These are phyloP conservation scores for Laothoe populi DNA, from an alignment of 2,888 invertebrate species.

Conservation along the genomic window DNA sequence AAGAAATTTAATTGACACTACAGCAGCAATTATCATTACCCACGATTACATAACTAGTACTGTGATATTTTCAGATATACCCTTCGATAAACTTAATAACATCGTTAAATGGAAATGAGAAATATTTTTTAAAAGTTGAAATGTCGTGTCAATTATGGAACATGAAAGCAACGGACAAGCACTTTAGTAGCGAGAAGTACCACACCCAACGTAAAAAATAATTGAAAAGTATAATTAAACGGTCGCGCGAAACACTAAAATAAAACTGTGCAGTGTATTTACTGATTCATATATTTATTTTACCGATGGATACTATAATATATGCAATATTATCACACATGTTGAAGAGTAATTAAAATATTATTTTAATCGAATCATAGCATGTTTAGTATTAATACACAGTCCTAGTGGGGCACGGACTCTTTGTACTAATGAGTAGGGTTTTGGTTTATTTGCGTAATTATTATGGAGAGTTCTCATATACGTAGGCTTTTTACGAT, in stretches of 20 bases:
- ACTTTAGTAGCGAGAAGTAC: slow-evolving; percentile 1
- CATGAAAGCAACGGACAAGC: not conserved
- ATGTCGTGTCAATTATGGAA: slow-evolving; percentile 7
- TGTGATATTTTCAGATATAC: not conserved
- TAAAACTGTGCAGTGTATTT: not conserved
- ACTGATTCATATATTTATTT: not conserved
- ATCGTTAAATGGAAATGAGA: not conserved
- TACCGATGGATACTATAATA: not conserved
- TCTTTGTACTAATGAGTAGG: not conserved
- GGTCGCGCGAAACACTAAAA: not conserved
- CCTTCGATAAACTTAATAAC: not conserved
- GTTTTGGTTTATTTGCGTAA: no score
- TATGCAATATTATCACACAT: no score
- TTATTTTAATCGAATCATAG: no score
- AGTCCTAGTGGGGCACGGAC: not conserved
- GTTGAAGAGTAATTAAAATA: no score
- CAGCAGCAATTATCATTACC: not conserved
- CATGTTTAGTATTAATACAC: no score
- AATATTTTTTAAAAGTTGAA: not conserved
- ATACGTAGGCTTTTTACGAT: no score
- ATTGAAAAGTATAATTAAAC: slow-evolving; percentile 11
- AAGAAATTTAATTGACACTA: no score
- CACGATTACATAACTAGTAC: not conserved
- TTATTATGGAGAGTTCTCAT: no score
- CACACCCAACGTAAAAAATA: not conserved